Percentiles rank a stretch among this genome's conserved stretches.
phyloP scores from a whole-genome alignment of 1,140 invertebrate genomes.

The Brachionus koreanus region DNA sequence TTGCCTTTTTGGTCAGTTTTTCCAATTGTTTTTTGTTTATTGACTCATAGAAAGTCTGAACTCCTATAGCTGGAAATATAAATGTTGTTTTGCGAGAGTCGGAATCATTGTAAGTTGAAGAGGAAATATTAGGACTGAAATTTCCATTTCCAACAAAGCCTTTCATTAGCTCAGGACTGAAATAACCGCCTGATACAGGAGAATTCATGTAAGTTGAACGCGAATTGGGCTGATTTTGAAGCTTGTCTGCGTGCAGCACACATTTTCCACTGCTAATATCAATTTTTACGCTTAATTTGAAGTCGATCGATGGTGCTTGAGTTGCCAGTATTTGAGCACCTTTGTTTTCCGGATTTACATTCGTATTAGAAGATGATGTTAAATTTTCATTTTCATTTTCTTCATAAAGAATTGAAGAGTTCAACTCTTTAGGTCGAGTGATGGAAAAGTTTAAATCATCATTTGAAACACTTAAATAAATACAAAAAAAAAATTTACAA shows the following conservation, averaged over 20 bases:
- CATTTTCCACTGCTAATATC: constrained; percentile 94
- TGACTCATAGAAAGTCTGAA: constrained; percentile 67
- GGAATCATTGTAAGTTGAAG: constrained; percentile 19
- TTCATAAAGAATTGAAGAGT: neutral
- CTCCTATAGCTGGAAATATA: constrained; percentile 86
- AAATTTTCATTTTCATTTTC: constrained; percentile 32
- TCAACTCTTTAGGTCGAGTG: neutral
- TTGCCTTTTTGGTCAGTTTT: constrained; percentile 37
- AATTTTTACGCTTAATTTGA: constrained; percentile 91
- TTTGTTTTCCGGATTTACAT: neutral
- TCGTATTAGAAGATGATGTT: neutral
- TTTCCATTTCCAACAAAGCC: constrained; percentile 29
- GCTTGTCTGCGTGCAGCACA: constrained; percentile 86
- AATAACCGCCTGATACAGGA: neutral
- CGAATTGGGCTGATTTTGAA: neutral
- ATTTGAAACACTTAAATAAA: neutral
- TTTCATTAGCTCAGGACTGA: constrained; percentile 7
- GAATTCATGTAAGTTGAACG: neutral
- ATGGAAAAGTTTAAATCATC: neutral
- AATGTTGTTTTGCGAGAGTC: constrained; percentile 71
- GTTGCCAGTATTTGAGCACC: constrained; percentile 49
- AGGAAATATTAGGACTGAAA: neutral
- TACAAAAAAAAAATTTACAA: neutral
- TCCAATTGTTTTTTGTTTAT: constrained; percentile 53
- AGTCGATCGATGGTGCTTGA: constrained; percentile 84